These are phyloP conservation scores for Semotilus atromaculatus DNA, from an alignment of 2,797 vertebrate species.

Conservation along the genomic window DNA sequence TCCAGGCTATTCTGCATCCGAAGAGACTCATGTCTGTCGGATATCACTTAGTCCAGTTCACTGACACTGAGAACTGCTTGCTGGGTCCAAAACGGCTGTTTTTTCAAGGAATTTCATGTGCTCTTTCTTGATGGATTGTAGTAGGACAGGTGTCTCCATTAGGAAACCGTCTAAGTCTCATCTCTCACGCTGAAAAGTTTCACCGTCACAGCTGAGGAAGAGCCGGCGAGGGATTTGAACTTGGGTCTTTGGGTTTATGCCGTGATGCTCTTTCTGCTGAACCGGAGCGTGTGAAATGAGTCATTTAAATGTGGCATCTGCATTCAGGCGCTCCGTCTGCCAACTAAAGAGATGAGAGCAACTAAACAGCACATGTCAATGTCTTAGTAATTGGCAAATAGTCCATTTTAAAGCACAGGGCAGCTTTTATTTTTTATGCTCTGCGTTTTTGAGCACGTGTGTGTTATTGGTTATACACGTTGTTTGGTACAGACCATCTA, in stretches of 20 bases:
- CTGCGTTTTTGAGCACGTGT: background rate
- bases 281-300: conserved; percentile 15
- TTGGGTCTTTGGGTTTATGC: conserved; percentile 6
- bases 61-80: background rate
- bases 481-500: background rate
- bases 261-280: conserved; percentile 23
- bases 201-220: conserved; percentile 4
- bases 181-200: background rate
- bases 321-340: background rate
- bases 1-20: background rate
- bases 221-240: background rate
- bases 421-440: background rate
- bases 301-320: conserved; percentile 30
- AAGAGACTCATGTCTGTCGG: background rate
- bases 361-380: background rate
- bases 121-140: background rate
- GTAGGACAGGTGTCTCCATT: background rate
- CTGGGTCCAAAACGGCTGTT: background rate
- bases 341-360: background rate
- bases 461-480: background rate
- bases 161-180: background rate
- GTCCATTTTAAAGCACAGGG: background rate
- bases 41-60: background rate
- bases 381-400: conserved; percentile 11
- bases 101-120: background rate